A percentile compares a stretch with the other conserved stretches of the same genome.
These are phyloP conservation scores for Drosophila chauvacae DNA, from an alignment of 1,140 invertebrate species.

Conservation along the genomic window DNA sequence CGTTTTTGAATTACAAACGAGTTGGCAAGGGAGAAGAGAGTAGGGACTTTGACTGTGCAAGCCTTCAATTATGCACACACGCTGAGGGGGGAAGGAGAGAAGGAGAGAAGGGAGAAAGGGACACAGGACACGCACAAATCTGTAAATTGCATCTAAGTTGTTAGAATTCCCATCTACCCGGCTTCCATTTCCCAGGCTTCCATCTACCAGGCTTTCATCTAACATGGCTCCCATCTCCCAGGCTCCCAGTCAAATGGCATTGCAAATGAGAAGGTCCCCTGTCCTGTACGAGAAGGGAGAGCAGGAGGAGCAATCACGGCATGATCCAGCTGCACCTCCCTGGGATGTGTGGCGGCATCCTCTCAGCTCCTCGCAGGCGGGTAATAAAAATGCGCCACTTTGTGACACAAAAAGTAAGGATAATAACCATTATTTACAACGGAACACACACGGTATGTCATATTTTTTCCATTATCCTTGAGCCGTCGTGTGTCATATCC, in stretches of 20 bases:
- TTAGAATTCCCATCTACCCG: background rate
- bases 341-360: slow-evolving; percentile 2
- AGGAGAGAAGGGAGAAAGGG: background rate
- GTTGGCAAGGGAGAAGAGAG: background rate
- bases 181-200: background rate
- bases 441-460: background rate
- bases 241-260: slow-evolving; percentile 38
- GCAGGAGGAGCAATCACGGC: background rate
- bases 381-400: slow-evolving; percentile 21
- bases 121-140: slow-evolving; percentile 40
- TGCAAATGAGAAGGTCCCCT: slow-evolving; percentile 33
- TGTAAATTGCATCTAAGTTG: slow-evolving; percentile 42
- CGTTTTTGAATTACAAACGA: slow-evolving; percentile 50
- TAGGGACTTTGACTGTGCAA: slow-evolving; percentile 5
- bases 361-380: background rate
- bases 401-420: slow-evolving; percentile 5
- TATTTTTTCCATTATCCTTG: slow-evolving; percentile 4
- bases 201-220: background rate
- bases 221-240: background rate
- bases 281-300: background rate
- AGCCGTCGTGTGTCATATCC: background rate
- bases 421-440: slow-evolving; percentile 1
- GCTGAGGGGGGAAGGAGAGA: background rate
- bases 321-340: background rate
- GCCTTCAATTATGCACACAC: slow-evolving; percentile 67